A percentile compares a stretch with the other conserved stretches of the same genome.
phyloP scores from a whole-genome alignment of 1,140 invertebrate genomes.

The Luehdorfia chinensis region DNA sequence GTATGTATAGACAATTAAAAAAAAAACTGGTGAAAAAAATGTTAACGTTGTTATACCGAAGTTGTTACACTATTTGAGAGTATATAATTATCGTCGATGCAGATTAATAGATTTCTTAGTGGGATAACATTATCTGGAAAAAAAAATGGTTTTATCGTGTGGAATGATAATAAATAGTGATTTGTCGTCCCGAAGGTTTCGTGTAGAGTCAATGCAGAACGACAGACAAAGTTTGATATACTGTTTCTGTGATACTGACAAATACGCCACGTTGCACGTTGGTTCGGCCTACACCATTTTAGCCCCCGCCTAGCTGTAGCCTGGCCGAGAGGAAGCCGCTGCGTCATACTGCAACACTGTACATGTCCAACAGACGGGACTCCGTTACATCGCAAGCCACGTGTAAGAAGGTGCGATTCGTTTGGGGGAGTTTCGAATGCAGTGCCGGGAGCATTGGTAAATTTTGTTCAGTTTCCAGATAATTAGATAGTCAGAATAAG shows the following conservation, averaged over 20 bases:
- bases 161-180: constrained; percentile 54
- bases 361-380: not conserved
- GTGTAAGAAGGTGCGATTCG: too few relatives aligned
- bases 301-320: not conserved
- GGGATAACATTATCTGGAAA: constrained; percentile 37
- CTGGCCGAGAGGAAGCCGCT: constrained; percentile 1
- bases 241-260: constrained; percentile 54
- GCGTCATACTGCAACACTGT: constrained; percentile 11
- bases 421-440: not conserved
- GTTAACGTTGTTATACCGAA: constrained; percentile 77
- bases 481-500: too few relatives aligned
- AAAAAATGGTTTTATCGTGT: constrained; percentile 35
- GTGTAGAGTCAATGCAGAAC: constrained; percentile 5
- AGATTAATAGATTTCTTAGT: constrained; percentile 55
- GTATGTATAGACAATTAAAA: constrained; percentile 65
- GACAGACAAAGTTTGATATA: constrained; percentile 24
- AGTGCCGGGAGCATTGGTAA: too few relatives aligned
- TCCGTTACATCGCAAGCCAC: too few relatives aligned
- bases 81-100: constrained; percentile 66
- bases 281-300: constrained; percentile 16
- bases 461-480: too few relatives aligned
- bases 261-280: constrained; percentile 15
- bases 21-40: constrained; percentile 55
- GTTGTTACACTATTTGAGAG: constrained; percentile 79
- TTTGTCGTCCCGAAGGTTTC: constrained; percentile 26